phyloP scores from a whole-genome alignment of 2,888 invertebrate species.

The Drosophila nigritarsus region DNA sequence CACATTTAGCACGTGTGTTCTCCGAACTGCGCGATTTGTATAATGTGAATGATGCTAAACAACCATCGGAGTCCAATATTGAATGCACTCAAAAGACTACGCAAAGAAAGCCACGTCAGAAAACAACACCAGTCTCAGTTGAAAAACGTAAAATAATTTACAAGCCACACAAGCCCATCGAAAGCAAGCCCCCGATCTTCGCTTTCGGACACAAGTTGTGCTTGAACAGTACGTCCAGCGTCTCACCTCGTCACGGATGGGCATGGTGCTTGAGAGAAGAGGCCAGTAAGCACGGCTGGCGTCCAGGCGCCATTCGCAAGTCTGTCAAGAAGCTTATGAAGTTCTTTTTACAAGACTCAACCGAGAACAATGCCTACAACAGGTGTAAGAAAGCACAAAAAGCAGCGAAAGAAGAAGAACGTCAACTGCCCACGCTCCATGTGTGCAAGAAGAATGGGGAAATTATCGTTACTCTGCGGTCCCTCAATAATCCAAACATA shows the following conservation, averaged over 20 bases:
- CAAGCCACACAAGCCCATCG: conserved; percentile 19
- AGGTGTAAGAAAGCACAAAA: conserved; percentile 81
- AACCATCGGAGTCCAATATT: conserved; percentile 3
- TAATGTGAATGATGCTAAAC: conserved; percentile 62
- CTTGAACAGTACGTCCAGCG: conserved; percentile 85
- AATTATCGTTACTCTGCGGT: conserved; percentile 86
- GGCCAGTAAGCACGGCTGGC: conserved; percentile 80
- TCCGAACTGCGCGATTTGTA: conserved; percentile 78
- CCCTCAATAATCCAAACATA: conserved; percentile 17
- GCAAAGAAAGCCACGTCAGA: neutral
- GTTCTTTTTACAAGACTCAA: conserved; percentile 76
- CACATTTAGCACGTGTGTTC: conserved; percentile 79
- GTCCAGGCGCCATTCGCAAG: conserved; percentile 83
- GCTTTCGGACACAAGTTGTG: conserved; percentile 87
- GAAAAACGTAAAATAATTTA: neutral
- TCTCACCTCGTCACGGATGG: conserved; percentile 89
- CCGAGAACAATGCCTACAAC: conserved; percentile 59
- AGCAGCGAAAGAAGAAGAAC: conserved; percentile 32
- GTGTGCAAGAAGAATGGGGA: conserved; percentile 88
- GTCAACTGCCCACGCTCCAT: conserved; percentile 87
- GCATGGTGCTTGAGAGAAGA: conserved; percentile 86
- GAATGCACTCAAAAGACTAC: neutral
- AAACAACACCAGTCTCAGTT: neutral
- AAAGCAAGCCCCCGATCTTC: conserved; percentile 73
- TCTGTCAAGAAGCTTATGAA: conserved; percentile 82